These are phyloP conservation scores for Ephestia elutella DNA, from an alignment of 1,140 invertebrate genomes.

Conservation along the genomic window DNA sequence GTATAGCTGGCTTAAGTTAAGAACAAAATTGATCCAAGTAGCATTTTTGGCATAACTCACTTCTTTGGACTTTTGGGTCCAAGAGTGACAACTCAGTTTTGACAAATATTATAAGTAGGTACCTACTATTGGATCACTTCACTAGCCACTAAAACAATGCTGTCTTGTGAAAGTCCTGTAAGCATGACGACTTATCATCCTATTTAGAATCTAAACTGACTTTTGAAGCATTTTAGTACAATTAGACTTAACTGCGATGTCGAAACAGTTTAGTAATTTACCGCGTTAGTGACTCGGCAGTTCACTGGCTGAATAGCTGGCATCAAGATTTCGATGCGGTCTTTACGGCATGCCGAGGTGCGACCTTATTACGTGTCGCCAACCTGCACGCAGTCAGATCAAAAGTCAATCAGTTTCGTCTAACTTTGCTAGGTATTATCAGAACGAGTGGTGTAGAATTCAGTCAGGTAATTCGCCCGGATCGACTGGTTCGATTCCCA, in stretches of 20 bases:
- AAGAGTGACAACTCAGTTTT: no score
- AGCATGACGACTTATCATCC: no score
- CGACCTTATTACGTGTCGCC: conserved; percentile 1
- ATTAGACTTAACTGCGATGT: not conserved
- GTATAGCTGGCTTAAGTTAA: no score
- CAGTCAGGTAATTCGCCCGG: not conserved
- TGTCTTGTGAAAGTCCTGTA: no score
- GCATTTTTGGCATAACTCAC: no score
- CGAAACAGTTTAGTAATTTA: not conserved
- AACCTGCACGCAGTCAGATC: not conserved
- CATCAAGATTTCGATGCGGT: not conserved
- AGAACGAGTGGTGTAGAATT: not conserved
- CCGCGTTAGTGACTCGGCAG: not conserved
- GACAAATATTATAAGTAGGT: no score
- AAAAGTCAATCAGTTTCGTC: not conserved
- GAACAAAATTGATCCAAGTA: no score
- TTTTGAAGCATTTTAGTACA: not conserved
- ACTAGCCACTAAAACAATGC: no score
- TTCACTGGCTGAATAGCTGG: not conserved
- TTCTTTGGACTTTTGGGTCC: no score
- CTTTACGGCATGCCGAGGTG: not conserved
- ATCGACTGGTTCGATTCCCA: not conserved
- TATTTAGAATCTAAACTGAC: not conserved
- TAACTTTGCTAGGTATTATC: not conserved
- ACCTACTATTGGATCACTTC: no score